phyloP scores from a whole-genome alignment of 2,888 invertebrate genomes.

The Acheta domesticus region DNA sequence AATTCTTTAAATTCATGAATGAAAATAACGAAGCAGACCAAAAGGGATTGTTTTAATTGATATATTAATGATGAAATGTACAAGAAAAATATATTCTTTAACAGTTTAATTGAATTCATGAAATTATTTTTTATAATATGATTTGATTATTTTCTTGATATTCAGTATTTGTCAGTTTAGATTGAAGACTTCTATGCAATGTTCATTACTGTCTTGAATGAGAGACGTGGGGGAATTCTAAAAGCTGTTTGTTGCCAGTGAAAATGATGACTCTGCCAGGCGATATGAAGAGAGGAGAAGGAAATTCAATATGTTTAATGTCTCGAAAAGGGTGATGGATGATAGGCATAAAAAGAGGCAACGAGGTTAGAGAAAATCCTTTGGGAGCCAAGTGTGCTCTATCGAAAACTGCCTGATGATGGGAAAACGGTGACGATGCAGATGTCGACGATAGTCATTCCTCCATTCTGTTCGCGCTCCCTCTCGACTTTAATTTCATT shows the following conservation, averaged over 20 bases:
- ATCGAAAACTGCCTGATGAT: not conserved
- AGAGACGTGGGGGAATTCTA: no score
- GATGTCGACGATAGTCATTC: not conserved
- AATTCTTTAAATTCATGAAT: not conserved
- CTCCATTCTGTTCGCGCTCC: no score
- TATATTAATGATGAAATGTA: not conserved
- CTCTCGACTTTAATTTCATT: not conserved
- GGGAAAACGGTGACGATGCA: not conserved
- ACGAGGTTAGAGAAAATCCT: not conserved
- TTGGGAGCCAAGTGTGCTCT: not conserved
- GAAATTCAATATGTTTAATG: conserved; percentile 18
- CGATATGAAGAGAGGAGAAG: not conserved
- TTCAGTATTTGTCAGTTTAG: no score
- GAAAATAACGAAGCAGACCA: not conserved
- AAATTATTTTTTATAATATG: not conserved
- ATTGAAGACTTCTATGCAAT: no score
- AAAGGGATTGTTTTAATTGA: not conserved
- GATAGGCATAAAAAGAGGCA: not conserved
- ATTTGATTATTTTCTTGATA: not conserved
- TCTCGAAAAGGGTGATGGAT: conserved; percentile 18
- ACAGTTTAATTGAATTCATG: not conserved
- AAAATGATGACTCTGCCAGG: not conserved
- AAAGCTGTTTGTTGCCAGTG: not conserved
- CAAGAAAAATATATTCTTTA: not conserved
- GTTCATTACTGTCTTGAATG: no score